Evolutionary conservation across 2,888 invertebrate genomes (phyloP).

Genomic region (Himalopsyche anomala): DNA sequence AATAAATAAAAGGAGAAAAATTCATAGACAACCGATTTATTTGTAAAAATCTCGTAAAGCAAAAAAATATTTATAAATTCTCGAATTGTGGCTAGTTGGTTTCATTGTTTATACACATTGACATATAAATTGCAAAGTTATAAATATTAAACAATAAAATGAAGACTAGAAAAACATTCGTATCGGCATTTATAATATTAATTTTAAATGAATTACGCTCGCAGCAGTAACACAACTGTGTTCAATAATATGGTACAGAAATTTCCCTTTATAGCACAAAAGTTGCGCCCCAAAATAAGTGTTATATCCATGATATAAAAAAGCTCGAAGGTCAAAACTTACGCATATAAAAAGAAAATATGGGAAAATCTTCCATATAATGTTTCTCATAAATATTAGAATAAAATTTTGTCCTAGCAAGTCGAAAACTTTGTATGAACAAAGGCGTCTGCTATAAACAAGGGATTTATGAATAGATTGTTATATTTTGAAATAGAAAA

Average conservation of each 20-base stretch:
- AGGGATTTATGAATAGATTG: not conserved
- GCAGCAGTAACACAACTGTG: not conserved
- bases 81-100: too few relatives aligned
- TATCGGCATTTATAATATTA: too few relatives aligned
- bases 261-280: not conserved
- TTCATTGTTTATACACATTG: too few relatives aligned
- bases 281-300: not conserved
- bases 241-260: not conserved
- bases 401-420: conserved; percentile 12
- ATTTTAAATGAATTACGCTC: too few relatives aligned
- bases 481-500: too few relatives aligned
- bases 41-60: too few relatives aligned
- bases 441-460: not conserved
- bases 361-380: not conserved
- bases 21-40: too few relatives aligned
- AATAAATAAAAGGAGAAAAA: too few relatives aligned
- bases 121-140: too few relatives aligned
- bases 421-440: not conserved
- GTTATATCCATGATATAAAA: not conserved
- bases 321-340: conserved; percentile 18
- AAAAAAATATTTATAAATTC: too few relatives aligned
- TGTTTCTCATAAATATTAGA: conserved; percentile 22
- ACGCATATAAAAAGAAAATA: conserved; percentile 16
- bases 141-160: too few relatives aligned
- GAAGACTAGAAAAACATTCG: too few relatives aligned